These are phyloP conservation scores for Panopea generosa DNA, from an alignment of 2,888 invertebrate genomes.

Conservation along the genomic window DNA sequence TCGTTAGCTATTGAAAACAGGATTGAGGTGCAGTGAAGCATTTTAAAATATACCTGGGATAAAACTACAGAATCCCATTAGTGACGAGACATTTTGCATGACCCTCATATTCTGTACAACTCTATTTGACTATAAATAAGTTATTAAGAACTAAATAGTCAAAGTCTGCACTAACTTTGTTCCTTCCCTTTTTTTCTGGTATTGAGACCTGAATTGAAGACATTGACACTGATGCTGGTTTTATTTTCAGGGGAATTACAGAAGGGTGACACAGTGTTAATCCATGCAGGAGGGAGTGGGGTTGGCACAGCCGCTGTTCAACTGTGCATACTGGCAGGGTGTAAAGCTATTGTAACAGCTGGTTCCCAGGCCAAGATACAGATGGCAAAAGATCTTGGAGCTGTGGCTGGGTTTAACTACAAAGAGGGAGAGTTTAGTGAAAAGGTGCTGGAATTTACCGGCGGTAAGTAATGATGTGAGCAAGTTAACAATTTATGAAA, in stretches of 20 bases:
- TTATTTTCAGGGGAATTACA: conserved; percentile 76
- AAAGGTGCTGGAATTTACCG: conserved; percentile 77
- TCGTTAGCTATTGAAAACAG: no score
- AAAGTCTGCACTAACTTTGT: no score
- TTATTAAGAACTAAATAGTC: no score
- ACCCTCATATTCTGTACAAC: no score
- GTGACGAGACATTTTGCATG: no score
- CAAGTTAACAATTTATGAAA: conserved; percentile 2
- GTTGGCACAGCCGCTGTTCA: conserved; percentile 85
- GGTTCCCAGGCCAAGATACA: conserved; percentile 82
- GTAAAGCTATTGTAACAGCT: conserved; percentile 81
- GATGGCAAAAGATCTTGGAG: conserved; percentile 79
- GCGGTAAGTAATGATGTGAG: conserved; percentile 76
- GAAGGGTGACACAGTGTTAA: conserved; percentile 82
- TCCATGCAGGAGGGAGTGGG: conserved; percentile 85
- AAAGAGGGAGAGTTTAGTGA: conserved; percentile 80
- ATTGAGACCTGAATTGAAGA: no score
- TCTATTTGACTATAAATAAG: no score
- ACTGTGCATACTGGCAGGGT: conserved; percentile 77
- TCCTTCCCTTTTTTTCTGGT: no score
- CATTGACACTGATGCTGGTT: no score
- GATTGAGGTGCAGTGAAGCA: no score
- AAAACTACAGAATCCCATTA: no score
- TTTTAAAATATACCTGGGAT: no score
- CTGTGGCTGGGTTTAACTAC: conserved; percentile 83